These are phyloP conservation scores for Apolygus lucorum DNA, from an alignment of 1,140 invertebrate species.

Conservation along the genomic window DNA sequence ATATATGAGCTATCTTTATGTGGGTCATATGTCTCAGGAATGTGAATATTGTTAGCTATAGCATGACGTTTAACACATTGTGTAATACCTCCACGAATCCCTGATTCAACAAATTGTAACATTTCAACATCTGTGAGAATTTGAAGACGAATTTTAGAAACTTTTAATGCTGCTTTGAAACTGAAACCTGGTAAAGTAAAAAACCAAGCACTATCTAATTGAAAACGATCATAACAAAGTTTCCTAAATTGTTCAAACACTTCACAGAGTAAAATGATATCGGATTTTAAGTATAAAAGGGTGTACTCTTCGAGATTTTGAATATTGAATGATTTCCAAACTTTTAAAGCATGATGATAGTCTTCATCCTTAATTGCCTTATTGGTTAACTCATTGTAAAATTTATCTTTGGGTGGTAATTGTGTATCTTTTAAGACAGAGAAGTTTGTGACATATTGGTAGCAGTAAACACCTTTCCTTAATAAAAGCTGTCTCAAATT, in stretches of 20 bases:
- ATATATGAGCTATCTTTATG: constrained; percentile 41
- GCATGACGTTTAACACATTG: no score
- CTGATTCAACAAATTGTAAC: no score
- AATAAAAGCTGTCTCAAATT: background rate
- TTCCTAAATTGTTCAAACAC: constrained; percentile 42
- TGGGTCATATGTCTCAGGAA: constrained; percentile 41
- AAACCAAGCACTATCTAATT: no score
- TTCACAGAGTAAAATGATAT: constrained; percentile 30
- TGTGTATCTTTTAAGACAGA: background rate
- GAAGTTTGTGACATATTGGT: background rate
- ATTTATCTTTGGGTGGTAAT: background rate
- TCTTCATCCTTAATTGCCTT: background rate
- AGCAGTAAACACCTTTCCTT: background rate
- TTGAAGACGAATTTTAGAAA: constrained; percentile 41
- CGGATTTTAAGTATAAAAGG: background rate
- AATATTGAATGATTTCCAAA: background rate
- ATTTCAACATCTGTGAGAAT: constrained; percentile 40
- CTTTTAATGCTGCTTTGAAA: constrained; percentile 24
- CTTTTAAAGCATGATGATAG: background rate
- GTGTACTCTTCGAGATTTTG: background rate
- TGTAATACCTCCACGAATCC: no score
- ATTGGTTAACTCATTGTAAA: background rate
- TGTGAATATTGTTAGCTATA: no score
- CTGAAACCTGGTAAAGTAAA: constrained; percentile 38
- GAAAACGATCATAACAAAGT: constrained; percentile 32